Base-by-base conservation (phyloP, 2,797 vertebrate species). In the Dromococcyx pavoninus region DNA sequence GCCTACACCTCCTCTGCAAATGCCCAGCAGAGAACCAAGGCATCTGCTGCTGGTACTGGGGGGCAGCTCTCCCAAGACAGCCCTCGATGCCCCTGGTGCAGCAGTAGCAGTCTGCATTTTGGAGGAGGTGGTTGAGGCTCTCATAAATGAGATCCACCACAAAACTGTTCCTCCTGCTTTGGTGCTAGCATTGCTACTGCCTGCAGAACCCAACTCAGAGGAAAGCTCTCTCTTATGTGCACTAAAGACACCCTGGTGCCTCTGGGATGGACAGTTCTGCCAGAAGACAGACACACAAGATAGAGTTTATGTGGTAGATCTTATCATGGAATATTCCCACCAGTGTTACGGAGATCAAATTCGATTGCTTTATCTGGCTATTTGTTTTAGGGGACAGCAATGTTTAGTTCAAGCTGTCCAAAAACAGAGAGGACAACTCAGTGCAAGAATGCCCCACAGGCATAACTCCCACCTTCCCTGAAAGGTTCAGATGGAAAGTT, bases 11-110 rank as follows among this genome's bases (percentile, higher is more conserved):
- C 28, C 70, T 51, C 57, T 66, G 12, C 39, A 53, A 54, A 65
- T 23, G 19, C 44, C 33, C 84, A 50, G n/a, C 0, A 0, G 53
- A 73, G 44, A 82, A 21, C 51, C 57, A 35, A 73, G 62, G 82
- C 77, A 73, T 75, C 86, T 75, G 86, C 82, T 79, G 60, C 48
- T 1, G 0, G 28, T 23, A n/a, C 48, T 35, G 32, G 35, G 53
- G 35, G 35, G 27, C 25, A 41, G 73, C 50, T 86, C 48, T 56
- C 25, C 16, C 0, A 4, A 35, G 77, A 69, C 30, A 41, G 37
- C 27, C 35, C 39, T 41, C 1, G 3, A 24, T 4, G 6, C n/a
- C 41, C 54, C 3, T 3, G 17, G 75, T 0, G 1, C 0, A 1
- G 30, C 44, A 43, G 30, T 44, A 80, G 57, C 51, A 17, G 66